Conservation (phyloP, 2,797 vertebrate species). For the Lepus townsendii region DNA sequence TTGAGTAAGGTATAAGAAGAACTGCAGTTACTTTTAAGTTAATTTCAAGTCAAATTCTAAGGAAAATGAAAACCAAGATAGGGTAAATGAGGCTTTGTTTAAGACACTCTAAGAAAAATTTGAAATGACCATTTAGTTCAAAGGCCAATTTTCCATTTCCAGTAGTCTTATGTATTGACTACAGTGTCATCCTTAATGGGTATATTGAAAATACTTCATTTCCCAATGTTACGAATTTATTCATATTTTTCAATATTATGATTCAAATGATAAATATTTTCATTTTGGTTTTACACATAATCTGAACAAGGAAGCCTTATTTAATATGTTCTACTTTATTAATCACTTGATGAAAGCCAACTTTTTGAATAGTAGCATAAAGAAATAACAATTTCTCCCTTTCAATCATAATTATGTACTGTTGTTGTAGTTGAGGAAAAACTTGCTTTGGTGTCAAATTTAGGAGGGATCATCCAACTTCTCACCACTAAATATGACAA, state of each 20-base stretch:
- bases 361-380: not conserved
- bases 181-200: not conserved
- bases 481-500: not conserved
- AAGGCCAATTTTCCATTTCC: not conserved
- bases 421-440: too few relatives aligned
- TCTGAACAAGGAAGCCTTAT: not conserved
- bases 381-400: not conserved
- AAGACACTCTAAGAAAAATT: not conserved
- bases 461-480: not conserved
- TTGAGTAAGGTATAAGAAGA: not conserved
- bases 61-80: not conserved
- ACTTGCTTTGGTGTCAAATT: not conserved
- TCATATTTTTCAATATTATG: not conserved
- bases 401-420: not conserved
- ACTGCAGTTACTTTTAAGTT: not conserved
- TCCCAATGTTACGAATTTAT: not conserved
- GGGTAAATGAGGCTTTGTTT: not conserved
- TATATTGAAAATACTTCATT: not conserved
- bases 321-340: constrained; percentile 39
- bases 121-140: constrained; percentile 11
- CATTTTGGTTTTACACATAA: not conserved
- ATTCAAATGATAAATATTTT: constrained; percentile 33
- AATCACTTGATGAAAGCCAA: not conserved
- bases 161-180: not conserved
- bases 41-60: not conserved